phyloP scores from a whole-genome alignment of 2,113 vertebrate species.

The Typhlomys cinereus region DNA sequence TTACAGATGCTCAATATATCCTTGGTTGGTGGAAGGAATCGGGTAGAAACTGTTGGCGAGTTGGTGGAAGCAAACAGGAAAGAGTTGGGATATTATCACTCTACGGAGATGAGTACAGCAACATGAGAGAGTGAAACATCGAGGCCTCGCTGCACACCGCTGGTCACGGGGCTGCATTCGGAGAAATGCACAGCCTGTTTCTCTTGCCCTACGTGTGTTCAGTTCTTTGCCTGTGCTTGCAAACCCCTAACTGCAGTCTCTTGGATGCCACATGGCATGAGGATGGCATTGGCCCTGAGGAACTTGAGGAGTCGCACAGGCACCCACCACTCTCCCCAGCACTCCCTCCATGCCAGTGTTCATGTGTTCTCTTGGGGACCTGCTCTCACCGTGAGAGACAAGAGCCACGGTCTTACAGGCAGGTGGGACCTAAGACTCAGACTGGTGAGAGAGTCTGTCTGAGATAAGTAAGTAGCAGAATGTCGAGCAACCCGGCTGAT shows the following conservation, averaged over 20 bases:
- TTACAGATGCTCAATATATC: background rate
- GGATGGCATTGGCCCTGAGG: background rate
- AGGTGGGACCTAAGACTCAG: background rate
- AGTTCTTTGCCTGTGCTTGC: background rate
- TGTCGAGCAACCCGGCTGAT: fast-evolving
- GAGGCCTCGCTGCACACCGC: background rate
- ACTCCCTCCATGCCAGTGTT: background rate
- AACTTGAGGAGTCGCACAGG: background rate
- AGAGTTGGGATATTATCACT: background rate
- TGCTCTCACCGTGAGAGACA: background rate
- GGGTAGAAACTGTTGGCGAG: background rate
- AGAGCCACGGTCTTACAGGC: background rate
- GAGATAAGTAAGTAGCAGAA: too few species aligned
- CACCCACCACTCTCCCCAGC: background rate
- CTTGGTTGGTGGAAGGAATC: background rate
- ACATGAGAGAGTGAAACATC: background rate
- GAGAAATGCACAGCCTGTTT: background rate
- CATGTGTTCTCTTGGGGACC: background rate
- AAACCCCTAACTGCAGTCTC: background rate
- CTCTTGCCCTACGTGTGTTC: background rate
- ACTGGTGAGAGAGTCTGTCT: background rate
- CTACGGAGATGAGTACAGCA: background rate
- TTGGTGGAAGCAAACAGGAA: background rate
- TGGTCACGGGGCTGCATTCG: background rate
- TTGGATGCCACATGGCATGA: background rate